phyloP scores from a whole-genome alignment of 2,888 invertebrate species.

The Phyto melanocephala region DNA sequence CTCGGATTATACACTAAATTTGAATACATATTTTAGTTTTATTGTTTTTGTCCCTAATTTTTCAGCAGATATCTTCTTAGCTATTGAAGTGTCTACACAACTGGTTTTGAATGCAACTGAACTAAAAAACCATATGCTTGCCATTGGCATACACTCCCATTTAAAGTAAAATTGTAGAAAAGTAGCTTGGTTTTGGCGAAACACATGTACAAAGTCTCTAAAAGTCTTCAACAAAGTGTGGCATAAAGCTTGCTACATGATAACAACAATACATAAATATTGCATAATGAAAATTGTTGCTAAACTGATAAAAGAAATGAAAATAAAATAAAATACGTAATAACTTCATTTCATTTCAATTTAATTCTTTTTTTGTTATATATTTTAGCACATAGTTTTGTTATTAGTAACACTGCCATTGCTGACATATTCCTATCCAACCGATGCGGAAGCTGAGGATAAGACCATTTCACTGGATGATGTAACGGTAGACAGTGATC shows the following conservation, averaged over 20 bases:
- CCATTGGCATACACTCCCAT: constrained; percentile 56
- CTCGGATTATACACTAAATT: too few relatives aligned
- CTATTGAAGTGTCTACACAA: too few relatives aligned
- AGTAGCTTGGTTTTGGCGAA: neutral
- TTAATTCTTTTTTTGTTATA: constrained; percentile 4
- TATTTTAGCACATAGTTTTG: constrained; percentile 68
- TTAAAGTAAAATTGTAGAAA: constrained; percentile 33
- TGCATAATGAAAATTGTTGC: neutral
- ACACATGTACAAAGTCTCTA: neutral
- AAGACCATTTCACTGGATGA: constrained; percentile 73
- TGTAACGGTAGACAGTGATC: constrained; percentile 73
- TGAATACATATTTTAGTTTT: too few relatives aligned
- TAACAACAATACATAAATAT: neutral
- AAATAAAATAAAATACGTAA: too few relatives aligned
- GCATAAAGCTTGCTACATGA: constrained; percentile 41
- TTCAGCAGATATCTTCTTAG: too few relatives aligned
- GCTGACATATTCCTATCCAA: constrained; percentile 72
- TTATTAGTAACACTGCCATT: constrained; percentile 71
- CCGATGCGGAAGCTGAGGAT: constrained; percentile 64
- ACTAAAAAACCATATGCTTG: neutral
- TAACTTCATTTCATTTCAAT: too few relatives aligned
- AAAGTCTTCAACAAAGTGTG: constrained; percentile 37
- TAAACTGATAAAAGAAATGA: too few relatives aligned
- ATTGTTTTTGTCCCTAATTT: too few relatives aligned
- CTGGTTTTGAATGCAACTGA: neutral